Base-by-base conservation (phyloP, 2,113 vertebrate genomes). In the Aramus guarauna region DNA sequence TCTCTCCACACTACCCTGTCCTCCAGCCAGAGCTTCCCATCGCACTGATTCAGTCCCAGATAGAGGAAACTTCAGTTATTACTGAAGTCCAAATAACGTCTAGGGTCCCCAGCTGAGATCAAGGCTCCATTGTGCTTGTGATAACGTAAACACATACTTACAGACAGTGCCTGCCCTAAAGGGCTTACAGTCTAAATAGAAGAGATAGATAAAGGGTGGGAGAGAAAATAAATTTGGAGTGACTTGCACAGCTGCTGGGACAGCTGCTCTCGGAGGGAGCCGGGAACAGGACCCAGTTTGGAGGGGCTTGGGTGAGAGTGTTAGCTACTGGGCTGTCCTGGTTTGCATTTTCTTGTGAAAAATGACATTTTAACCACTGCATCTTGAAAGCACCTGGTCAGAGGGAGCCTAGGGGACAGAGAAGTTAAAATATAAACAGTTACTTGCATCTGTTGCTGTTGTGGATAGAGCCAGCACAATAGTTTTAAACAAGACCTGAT, bases 221-320 rank as follows among this genome's bases (percentile, higher is more conserved):
- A 94, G 86, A 75, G 94, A 94, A 94, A 96, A 95, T 81, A 88
- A 84, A 91, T 85, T 80, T 59, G 45, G 84, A 92, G 43, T 87
- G 92, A 95, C 85, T 94, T 20, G 74, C 0, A 0, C 96, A 97
- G 96, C 93, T 97, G 96, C 90, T 75, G 69, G 58, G 86, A 93
- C 96, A 96, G 93, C 94, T 97, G 96, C 81, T 85, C 15, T 90
- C 1, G 1, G 60, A 85, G 89, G 74, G 66, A 95, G 62, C 80
- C 0, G 9, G 76, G 86, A 96, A 92, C 36, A 55, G 60, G 73
- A 95, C 48, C 24, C 60, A 36, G 48, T 87, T 53, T 86, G 63
- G 45, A 77, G 24, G 68, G 63, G 47, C 41, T 80, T 1, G 3
- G 56, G 73, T 48, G 73, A 52, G 16, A 0, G 0, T 2, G 4